phyloP scores from a whole-genome alignment of 1,140 invertebrate genomes.

The Drosophila pseudoananassae region DNA sequence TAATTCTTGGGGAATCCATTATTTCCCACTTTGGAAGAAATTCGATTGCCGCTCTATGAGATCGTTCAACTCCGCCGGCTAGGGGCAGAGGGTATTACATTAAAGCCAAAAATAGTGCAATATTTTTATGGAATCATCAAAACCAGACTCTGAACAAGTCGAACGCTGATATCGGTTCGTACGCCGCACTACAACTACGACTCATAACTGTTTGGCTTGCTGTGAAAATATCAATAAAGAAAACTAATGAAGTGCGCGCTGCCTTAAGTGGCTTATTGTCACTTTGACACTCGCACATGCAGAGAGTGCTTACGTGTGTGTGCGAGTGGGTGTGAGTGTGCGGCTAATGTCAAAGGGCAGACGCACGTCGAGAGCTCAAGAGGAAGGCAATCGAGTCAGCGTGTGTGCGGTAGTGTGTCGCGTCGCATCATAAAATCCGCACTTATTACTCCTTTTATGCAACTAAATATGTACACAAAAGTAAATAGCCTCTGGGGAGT shows the following conservation, averaged over 20 bases:
- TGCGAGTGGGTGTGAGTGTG: constrained; percentile 22
- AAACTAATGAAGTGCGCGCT: constrained; percentile 82
- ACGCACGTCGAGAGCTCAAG: constrained; percentile 43
- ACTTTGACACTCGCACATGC: constrained; percentile 56
- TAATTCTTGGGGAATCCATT: constrained; percentile 11
- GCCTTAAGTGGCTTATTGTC: constrained; percentile 80
- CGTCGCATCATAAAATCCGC: constrained; percentile 74
- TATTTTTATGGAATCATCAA: constrained; percentile 72
- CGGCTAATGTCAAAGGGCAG: constrained; percentile 68
- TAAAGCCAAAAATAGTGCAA: constrained; percentile 42
- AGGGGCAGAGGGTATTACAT: constrained; percentile 9
- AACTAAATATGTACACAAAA: constrained; percentile 59
- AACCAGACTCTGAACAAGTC: constrained; percentile 49
- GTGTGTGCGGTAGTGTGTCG: constrained; percentile 22
- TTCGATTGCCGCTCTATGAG: not conserved
- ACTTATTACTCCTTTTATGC: constrained; percentile 76
- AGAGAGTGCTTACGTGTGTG: constrained; percentile 28
- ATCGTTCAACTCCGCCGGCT: constrained; percentile 19
- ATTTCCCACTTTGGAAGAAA: not conserved
- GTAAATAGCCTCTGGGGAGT: constrained; percentile 60
- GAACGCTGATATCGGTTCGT: constrained; percentile 28
- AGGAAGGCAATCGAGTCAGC: constrained; percentile 17
- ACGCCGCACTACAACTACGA: constrained; percentile 31
- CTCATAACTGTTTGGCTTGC: constrained; percentile 76
- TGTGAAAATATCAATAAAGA: constrained; percentile 82